A percentile compares a stretch with the other conserved stretches of the same genome.
phyloP scores from a whole-genome alignment of 2,888 invertebrate genomes.

The Hydroisotoma schaefferi region DNA sequence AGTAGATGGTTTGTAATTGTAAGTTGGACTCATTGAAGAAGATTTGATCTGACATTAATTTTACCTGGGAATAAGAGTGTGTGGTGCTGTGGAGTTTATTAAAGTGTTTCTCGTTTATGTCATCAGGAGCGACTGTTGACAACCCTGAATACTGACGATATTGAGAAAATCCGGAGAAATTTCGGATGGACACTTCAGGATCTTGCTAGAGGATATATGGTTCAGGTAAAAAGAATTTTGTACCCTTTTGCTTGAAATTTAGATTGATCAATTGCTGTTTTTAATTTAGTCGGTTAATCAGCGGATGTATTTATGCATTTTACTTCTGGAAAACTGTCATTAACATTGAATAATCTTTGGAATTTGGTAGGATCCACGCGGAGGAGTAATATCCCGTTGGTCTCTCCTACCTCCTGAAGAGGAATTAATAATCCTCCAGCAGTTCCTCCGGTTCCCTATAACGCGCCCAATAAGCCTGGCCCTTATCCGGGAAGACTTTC shows the following conservation, averaged over 20 bases:
- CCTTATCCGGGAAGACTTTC: constrained; percentile 47
- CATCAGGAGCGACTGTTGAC: constrained; percentile 42
- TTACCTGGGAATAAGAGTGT: too few relatives aligned
- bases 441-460: constrained; percentile 85
- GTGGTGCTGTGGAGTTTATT: neutral
- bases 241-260: neutral
- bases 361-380: constrained; percentile 4
- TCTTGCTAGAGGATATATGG: constrained; percentile 47
- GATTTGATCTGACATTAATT: too few relatives aligned
- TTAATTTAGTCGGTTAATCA: neutral
- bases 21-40: too few relatives aligned
- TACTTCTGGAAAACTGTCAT: neutral
- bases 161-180: constrained; percentile 47
- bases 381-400: constrained; percentile 73
- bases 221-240: constrained; percentile 36
- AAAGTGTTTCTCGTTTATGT: too few relatives aligned
- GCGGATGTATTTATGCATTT: neutral
- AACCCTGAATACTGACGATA: constrained; percentile 44
- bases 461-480: constrained; percentile 67
- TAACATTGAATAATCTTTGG: neutral
- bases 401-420: constrained; percentile 81
- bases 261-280: neutral
- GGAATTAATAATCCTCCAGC: constrained; percentile 85
- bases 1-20: too few relatives aligned
- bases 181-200: constrained; percentile 47